Percentiles rank a stretch among this genome's conserved stretches.
These are phyloP conservation scores for Drosophila neotestacea DNA, from an alignment of 2,888 invertebrate species.

Conservation along the genomic window DNA sequence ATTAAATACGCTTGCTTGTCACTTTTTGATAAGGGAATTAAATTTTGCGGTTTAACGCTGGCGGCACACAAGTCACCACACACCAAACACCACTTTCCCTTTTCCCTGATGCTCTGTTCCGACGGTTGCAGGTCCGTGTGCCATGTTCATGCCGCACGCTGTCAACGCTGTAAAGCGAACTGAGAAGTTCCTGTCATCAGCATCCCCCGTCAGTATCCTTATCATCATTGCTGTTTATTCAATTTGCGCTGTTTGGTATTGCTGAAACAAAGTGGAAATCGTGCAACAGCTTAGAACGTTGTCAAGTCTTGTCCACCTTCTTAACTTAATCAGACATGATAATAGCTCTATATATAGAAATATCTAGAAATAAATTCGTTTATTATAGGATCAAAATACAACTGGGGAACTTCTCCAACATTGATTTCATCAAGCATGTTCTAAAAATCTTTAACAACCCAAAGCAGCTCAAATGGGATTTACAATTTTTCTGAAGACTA, in stretches of 20 bases:
- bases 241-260: constrained; percentile 54
- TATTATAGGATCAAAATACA: too few relatives aligned
- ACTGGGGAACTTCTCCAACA: too few relatives aligned
- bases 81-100: neutral
- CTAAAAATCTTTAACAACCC: too few relatives aligned
- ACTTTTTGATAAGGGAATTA: constrained; percentile 85
- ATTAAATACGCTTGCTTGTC: constrained; percentile 85
- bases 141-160: constrained; percentile 71
- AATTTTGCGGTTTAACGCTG: constrained; percentile 84
- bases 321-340: constrained; percentile 15
- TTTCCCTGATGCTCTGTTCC: neutral
- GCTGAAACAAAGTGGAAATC: constrained; percentile 37
- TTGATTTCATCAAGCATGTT: too few relatives aligned
- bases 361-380: neutral
- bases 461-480: too few relatives aligned
- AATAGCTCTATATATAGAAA: neutral
- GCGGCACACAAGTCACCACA: constrained; percentile 52
- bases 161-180: constrained; percentile 72
- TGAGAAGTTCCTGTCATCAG: constrained; percentile 65
- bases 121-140: constrained; percentile 34
- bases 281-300: constrained; percentile 4
- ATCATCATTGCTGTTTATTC: constrained; percentile 53
- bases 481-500: too few relatives aligned
- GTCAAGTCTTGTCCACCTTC: constrained; percentile 6
- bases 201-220: constrained; percentile 26